Evolutionary conservation across 2,888 invertebrate species (phyloP), one percentile per base, ranked within the genome.

Genomic region (Callyntrura guangdongensis): DNA sequence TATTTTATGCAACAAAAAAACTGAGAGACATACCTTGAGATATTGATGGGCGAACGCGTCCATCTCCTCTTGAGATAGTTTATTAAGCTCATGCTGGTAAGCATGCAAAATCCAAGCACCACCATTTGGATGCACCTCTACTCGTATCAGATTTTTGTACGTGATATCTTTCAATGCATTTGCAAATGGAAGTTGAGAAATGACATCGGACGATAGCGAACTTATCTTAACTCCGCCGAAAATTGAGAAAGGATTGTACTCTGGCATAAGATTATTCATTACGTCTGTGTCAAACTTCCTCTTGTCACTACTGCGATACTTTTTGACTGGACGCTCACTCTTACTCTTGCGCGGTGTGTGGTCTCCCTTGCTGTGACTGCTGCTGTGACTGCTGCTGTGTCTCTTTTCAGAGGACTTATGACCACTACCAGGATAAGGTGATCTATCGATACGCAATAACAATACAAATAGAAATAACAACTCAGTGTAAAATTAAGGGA

Each of bases 51-150:
- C 97, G 91, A 99, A 96, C 90, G 97, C 96, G 56, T 97, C 96
- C 27, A 96, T 96, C 0, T 96, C 95, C 14, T 95, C 94, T 11
- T 95, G 94, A 25, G 96, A 96, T 14, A 98, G 95, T 95, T 96
- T 96, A 94, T 97, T 97, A 61, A 99, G 97, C 95, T 99, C 98
- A 93, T 98, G 97, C 94, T 99, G 98, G 95, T 98, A 98, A 94
- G 98, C 96, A 95, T 98, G 98, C 45, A 99, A 96, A 17, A 98
- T 97, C 47, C 97, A 96, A 0, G 99, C 99, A 47, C 99, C 99
- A 14, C 99, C 99, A 95, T 99, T 99, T 0, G 98, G 97, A 95
- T 99, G 98, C 0, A 97, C 97, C 95, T 99, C 99, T 91, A 99
- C 96, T 91, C 98, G 97, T 95, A 99, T 98, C 94, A 97, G 96